Percentiles rank a stretch among this genome's conserved stretches.
Conservation (phyloP, 2,113 vertebrate genomes). For the Empidonax alnorum region DNA sequence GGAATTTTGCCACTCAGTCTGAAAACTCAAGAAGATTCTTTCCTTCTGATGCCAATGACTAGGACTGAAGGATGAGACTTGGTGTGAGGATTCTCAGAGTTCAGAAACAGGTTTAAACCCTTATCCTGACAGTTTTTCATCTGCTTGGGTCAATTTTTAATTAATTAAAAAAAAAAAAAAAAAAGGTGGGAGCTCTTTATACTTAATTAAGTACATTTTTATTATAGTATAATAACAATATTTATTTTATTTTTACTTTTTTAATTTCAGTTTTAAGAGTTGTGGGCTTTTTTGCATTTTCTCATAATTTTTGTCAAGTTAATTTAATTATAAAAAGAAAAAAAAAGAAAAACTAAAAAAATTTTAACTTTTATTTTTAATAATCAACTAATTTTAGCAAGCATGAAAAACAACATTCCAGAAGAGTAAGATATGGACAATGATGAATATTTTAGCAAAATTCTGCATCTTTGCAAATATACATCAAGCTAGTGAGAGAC, state of each 20-base stretch:
- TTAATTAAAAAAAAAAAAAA: too few relatives aligned
- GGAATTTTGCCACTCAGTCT: background rate
- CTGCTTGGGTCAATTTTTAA: background rate
- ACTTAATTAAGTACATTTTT: background rate
- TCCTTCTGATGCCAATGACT: background rate
- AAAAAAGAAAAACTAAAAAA: background rate
- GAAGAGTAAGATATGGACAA: accelerated
- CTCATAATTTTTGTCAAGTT: background rate
- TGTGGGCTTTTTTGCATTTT: accelerated
- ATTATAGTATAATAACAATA: accelerated
- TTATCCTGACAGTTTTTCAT: background rate
- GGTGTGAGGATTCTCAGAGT: background rate
- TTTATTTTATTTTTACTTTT: background rate
- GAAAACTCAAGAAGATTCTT: background rate
- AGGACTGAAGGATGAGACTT: background rate
- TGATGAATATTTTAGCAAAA: background rate
- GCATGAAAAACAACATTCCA: accelerated
- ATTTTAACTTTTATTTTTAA: background rate
- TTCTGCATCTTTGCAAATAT: background rate
- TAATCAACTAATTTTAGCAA: background rate
- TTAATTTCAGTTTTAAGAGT: background rate
- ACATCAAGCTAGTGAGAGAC: background rate
- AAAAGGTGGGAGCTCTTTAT: accelerated
- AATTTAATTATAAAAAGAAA: background rate
- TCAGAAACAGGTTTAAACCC: background rate